A percentile compares a stretch with the other conserved stretches of the same genome.
phyloP scores from a whole-genome alignment of 2,888 invertebrate genomes.

The Orthonychiurus folsomi region DNA sequence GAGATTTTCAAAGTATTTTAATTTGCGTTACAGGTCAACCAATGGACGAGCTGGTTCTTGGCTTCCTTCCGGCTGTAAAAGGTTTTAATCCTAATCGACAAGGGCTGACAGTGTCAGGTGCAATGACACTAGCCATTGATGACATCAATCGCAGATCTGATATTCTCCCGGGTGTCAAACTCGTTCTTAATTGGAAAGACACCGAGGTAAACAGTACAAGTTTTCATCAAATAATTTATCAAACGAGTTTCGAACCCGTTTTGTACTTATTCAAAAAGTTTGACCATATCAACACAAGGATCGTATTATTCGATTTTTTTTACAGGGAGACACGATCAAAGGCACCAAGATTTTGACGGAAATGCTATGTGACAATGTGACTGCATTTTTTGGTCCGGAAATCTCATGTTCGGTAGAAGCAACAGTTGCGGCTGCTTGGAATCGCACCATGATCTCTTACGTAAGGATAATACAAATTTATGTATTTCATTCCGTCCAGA shows the following conservation, averaged over 20 bases:
- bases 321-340: conserved; percentile 67
- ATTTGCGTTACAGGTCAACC: no score
- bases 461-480: no score
- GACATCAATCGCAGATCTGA: conserved; percentile 58
- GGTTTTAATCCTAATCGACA: conserved; percentile 62
- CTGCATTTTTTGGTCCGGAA: conserved; percentile 92
- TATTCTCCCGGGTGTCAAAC: conserved; percentile 63
- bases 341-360: conserved; percentile 77
- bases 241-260: no score
- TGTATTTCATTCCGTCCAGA: neutral
- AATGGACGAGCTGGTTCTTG: conserved; percentile 60
- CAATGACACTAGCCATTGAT: conserved; percentile 77
- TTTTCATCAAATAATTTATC: no score
- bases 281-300: neutral
- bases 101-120: conserved; percentile 81
- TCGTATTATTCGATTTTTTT: conserved; percentile 26
- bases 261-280: no score
- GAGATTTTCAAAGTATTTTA: no score
- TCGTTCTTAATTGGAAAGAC: conserved; percentile 70
- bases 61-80: conserved; percentile 74
- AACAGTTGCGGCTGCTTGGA: conserved; percentile 82
- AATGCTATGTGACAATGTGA: conserved; percentile 81
- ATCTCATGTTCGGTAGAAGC: conserved; percentile 91
- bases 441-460: conserved; percentile 94
- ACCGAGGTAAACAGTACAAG: no score